A percentile compares a stretch with the other conserved stretches of the same genome.
Conservation (phyloP, 2,888 invertebrate genomes). For the Stenichneumon culpator region DNA sequence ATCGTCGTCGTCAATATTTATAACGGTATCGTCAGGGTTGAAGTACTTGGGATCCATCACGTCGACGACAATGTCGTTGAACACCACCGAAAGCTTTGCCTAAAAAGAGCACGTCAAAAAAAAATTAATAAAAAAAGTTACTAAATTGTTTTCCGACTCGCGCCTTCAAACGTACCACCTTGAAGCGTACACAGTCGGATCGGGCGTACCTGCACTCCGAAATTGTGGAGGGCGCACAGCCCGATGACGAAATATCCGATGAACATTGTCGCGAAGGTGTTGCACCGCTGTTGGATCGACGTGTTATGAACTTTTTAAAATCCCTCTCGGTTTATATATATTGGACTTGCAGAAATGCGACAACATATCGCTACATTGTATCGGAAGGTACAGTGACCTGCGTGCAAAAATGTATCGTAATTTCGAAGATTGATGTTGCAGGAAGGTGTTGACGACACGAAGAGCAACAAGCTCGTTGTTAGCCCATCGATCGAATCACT, state of each 20-base stretch:
- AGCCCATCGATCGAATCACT: slow-evolving; percentile 18
- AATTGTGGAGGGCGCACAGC: neutral
- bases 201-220: neutral
- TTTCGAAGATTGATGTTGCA: neutral
- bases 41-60: neutral
- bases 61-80: neutral
- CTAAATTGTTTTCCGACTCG: too few species aligned
- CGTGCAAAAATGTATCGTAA: neutral
- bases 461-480: neutral
- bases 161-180: too few species aligned
- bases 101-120: neutral
- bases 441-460: neutral
- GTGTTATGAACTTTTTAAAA: neutral
- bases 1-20: neutral
- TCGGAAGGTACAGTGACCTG: neutral
- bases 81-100: neutral
- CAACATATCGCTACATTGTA: neutral
- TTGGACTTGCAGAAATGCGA: neutral
- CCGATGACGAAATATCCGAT: neutral
- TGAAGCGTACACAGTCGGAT: neutral
- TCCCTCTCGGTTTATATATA: neutral
- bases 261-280: neutral
- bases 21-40: neutral
- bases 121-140: neutral
- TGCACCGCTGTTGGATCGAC: neutral